These are phyloP conservation scores for Jordanella pulchra DNA, from an alignment of 2,797 vertebrate genomes.

Conservation along the genomic window DNA sequence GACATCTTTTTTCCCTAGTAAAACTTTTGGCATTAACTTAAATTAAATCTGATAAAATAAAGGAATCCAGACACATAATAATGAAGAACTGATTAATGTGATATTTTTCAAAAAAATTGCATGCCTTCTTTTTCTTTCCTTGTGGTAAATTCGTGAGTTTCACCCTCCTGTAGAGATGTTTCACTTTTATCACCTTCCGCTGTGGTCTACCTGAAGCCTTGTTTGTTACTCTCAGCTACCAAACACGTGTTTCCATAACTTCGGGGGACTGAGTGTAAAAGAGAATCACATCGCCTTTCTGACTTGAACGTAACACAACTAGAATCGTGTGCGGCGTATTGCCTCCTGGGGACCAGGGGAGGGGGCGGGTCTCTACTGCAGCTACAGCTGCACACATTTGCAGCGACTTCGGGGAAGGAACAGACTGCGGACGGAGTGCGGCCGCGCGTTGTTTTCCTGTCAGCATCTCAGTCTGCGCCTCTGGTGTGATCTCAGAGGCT, in stretches of 20 bases:
- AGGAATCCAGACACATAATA: not conserved
- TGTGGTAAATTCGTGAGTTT: too few relatives aligned
- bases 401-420: not conserved
- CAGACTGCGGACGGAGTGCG: not conserved
- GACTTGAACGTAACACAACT: not conserved
- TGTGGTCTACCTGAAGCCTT: not conserved
- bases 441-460: constrained; percentile 25
- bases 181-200: not conserved
- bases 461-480: not conserved
- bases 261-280: not conserved
- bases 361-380: not conserved
- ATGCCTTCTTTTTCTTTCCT: not conserved
- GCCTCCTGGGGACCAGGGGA: not conserved
- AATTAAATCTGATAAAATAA: too few relatives aligned
- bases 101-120: not conserved
- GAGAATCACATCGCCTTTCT: not conserved
- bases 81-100: not conserved
- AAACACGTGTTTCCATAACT: not conserved
- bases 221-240: not conserved
- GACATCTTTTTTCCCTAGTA: too few relatives aligned
- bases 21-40: too few relatives aligned
- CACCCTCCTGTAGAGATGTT: not conserved
- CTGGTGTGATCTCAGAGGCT: not conserved
- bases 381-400: not conserved
- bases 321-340: too few relatives aligned